These are phyloP conservation scores for Pantherophis guttatus DNA, from an alignment of 2,113 vertebrate species.

Conservation along the genomic window DNA sequence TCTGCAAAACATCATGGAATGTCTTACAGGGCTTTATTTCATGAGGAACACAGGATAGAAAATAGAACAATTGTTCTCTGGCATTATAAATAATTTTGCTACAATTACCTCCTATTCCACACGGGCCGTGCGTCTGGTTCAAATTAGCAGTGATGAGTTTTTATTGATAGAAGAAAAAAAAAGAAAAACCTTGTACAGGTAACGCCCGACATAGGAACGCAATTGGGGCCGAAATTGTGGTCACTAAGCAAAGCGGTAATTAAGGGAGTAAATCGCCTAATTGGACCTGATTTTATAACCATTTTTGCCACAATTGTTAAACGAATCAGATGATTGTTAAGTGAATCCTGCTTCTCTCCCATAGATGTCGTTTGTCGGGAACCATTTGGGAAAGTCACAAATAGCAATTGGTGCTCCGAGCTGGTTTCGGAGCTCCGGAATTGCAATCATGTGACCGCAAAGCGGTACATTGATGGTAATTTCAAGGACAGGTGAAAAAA, in stretches of 20 bases:
- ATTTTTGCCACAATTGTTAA: background rate
- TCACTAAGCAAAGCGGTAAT: background rate
- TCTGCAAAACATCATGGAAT: background rate
- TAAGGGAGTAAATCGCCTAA: background rate
- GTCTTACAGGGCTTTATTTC: background rate
- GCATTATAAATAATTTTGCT: background rate
- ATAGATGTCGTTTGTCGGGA: background rate
- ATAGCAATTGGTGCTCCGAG: background rate
- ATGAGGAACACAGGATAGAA: background rate
- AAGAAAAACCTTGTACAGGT: too few species aligned
- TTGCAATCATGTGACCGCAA: background rate
- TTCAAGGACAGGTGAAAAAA: background rate
- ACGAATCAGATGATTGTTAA: too few species aligned
- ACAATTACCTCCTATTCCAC: background rate
- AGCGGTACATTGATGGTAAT: background rate
- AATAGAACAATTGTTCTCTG: background rate
- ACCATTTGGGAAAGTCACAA: background rate
- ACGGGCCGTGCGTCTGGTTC: rapidly evolving
- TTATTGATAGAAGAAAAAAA: background rate
- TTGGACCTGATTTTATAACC: background rate
- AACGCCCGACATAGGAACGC: background rate
- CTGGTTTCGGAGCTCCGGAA: background rate
- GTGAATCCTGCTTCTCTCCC: background rate
- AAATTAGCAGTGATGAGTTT: background rate
- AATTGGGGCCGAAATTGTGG: background rate